Evolutionary conservation across 1,140 invertebrate species (phyloP), one percentile per base, ranked within the genome.

Genomic region (Sitobion miscanthi): DNA sequence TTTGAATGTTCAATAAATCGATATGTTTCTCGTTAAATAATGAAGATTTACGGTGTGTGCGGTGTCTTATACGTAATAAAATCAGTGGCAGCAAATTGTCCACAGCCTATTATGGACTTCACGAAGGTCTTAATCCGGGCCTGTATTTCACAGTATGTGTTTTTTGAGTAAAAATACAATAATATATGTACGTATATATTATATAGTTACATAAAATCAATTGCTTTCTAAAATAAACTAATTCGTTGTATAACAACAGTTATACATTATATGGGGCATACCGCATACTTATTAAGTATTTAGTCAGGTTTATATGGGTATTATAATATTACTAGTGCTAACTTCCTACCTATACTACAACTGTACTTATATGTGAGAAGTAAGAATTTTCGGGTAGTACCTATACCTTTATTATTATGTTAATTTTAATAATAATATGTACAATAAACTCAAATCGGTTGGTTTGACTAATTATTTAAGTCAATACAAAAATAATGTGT

Each of bases 211-310:
- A 77, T 77, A 77, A 77, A 77, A 77, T n/a, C 62, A 35, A 77
- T 77, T 77, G 62, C 62, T 77, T 77, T 77, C 62, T 77, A 77
- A 77, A 77, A 77, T 77, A n/a, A 77, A 77, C 23, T 17, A 77
- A 77, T 77, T 77, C 14, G n/a, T n/a, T 77, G 62, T 77, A 77
- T 77, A 77, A 77, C 62, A 77, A 77, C n/a, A 35, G 5, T n/a
- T 17, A n/a, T 17, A 14, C 4, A 1, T n/a, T 5, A 69, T 69
- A n/a, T n/a, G 30, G 57, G n/a, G 14, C 62, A 69, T 69, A 69
- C 30, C 4, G 14, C 30, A 69, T 69, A 69, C 30, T 17, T 77
- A n/a, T n/a, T 77, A 17, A 77, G 14, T 77, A 77, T 77, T 77
- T 77, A 77, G 14, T 77, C n/a, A 77, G 17, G 5, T 77, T 17